Conservation (phyloP, 2,797 vertebrate species). For the Malacoraja senta region DNA sequence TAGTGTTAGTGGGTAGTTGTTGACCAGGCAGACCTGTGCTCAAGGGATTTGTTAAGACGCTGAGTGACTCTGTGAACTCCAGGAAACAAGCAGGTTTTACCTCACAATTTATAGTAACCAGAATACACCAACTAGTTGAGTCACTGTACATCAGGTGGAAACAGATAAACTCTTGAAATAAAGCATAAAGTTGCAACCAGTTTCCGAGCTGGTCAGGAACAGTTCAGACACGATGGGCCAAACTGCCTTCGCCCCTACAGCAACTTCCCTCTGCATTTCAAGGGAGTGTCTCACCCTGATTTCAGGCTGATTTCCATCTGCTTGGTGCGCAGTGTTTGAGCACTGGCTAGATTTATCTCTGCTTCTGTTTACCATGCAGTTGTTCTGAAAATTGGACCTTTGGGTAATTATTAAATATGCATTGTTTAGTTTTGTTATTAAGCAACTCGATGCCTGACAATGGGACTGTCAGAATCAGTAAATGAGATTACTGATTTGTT, state of each 20-base stretch:
- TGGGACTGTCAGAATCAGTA: neutral
- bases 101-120: neutral
- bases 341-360: neutral
- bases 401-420: conserved; percentile 20
- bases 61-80: too few relatives aligned
- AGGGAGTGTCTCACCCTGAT: neutral
- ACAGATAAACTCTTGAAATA: neutral
- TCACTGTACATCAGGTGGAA: neutral
- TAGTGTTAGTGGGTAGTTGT: too few relatives aligned
- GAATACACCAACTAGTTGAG: neutral
- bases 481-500: neutral
- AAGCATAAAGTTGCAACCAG: too few relatives aligned
- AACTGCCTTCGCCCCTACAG: neutral
- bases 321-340: neutral
- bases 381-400: conserved; percentile 30
- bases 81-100: neutral
- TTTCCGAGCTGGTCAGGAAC: too few relatives aligned
- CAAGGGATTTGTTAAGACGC: too few relatives aligned
- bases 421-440: neutral
- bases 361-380: neutral
- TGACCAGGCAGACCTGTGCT: too few relatives aligned
- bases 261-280: neutral
- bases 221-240: too few relatives aligned
- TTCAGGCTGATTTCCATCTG: neutral
- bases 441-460: neutral